phyloP scores from a whole-genome alignment of 2,888 invertebrate genomes.

The Nomada flava region DNA sequence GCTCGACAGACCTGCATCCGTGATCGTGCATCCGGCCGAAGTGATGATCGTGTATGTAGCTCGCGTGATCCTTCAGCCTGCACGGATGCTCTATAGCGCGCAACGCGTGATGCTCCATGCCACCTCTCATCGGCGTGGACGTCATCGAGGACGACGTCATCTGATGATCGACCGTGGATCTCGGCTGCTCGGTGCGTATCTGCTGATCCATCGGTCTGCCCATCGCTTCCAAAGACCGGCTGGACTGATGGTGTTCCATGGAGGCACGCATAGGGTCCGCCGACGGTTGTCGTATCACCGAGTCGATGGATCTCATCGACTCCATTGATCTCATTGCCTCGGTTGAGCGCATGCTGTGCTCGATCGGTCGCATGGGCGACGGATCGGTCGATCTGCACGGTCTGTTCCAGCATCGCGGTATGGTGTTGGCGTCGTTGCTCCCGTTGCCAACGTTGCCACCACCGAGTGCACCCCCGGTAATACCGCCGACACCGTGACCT shows the following conservation, averaged over 20 bases:
- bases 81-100: constrained; percentile 81
- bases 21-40: constrained; percentile 78
- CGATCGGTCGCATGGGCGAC: constrained; percentile 82
- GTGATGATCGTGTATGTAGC: constrained; percentile 78
- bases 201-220: constrained; percentile 65
- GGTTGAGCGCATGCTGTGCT: constrained; percentile 79
- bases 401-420: constrained; percentile 81
- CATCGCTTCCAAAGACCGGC: constrained; percentile 78
- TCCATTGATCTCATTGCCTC: constrained; percentile 83
- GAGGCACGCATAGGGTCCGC: constrained; percentile 62
- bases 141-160: constrained; percentile 62
- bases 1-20: constrained; percentile 80
- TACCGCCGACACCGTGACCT: constrained; percentile 73
- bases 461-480: constrained; percentile 56
- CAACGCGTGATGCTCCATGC: constrained; percentile 76
- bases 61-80: constrained; percentile 79
- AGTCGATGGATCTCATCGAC: constrained; percentile 82
- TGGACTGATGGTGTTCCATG: constrained; percentile 74
- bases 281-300: constrained; percentile 77
- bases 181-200: constrained; percentile 70
- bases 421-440: constrained; percentile 65
- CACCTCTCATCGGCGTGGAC: constrained; percentile 62
- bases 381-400: constrained; percentile 82
- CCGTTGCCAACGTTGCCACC: constrained; percentile 48
- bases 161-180: constrained; percentile 72